Conservation (phyloP, 2,113 vertebrate species). For the Oryzias melastigma region DNA sequence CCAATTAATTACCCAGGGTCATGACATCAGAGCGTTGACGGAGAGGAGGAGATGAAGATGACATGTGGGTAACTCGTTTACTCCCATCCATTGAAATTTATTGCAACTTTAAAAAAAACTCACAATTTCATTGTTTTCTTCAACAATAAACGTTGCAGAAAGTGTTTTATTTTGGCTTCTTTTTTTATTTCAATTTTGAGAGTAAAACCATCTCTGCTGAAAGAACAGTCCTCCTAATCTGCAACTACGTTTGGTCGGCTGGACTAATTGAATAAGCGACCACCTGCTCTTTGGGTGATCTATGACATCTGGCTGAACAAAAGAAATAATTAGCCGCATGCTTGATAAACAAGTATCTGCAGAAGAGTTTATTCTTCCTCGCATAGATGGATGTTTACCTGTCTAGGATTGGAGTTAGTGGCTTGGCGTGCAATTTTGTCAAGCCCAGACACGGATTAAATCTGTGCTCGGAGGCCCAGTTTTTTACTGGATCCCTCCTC, state of each 20-base stretch:
- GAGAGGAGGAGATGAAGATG: background rate
- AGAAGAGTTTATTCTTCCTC: conserved; percentile 42
- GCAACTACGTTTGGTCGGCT: conserved; percentile 61
- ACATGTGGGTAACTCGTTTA: conserved; percentile 6
- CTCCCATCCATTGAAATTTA: no score
- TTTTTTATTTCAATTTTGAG: no score
- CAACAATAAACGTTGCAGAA: no score
- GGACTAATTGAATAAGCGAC: conserved; percentile 74
- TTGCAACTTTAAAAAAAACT: no score
- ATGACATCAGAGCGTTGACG: background rate
- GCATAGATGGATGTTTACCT: conserved; percentile 52
- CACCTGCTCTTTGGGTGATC: conserved; percentile 72
- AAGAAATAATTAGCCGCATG: conserved; percentile 68
- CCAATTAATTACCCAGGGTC: conserved; percentile 9
- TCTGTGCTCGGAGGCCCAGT: conserved; percentile 5
- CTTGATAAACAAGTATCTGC: conserved; percentile 55
- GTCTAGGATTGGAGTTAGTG: conserved; percentile 61
- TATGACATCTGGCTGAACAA: conserved; percentile 79
- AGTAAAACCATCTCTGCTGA: background rate
- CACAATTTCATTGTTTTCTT: no score
- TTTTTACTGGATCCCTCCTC: conserved; percentile 46
- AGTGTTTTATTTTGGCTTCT: no score
- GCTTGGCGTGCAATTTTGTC: conserved; percentile 58
- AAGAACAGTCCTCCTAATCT: conserved; percentile 60
- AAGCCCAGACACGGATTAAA: conserved; percentile 68